A percentile compares a stretch with the other conserved stretches of the same genome.
Conservation (phyloP, 2,113 vertebrate species). For the Petrocephalus microphthalmus region DNA sequence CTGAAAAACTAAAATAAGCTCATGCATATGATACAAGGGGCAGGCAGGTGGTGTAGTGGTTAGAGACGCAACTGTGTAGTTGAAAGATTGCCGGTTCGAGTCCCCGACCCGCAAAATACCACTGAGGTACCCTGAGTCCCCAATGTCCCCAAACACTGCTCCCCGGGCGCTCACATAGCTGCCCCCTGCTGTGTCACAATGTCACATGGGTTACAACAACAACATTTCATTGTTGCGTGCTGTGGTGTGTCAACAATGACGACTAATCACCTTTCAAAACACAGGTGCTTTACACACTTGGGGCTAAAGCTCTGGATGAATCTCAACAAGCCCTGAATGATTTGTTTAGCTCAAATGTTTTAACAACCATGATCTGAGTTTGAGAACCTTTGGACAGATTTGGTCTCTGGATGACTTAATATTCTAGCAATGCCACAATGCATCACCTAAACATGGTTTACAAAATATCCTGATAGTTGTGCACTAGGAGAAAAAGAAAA, state of each 20-base stretch:
- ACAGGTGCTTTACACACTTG: neutral
- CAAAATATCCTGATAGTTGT: neutral
- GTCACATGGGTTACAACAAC: no score
- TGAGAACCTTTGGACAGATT: neutral
- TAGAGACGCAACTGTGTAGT: no score
- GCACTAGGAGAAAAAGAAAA: slow-evolving; percentile 24
- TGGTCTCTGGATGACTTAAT: neutral
- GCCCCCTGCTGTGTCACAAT: no score
- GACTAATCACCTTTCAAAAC: no score
- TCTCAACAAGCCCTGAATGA: neutral
- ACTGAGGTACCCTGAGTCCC: no score
- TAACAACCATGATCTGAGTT: neutral
- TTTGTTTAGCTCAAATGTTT: neutral
- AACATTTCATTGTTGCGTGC: no score
- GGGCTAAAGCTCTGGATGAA: neutral
- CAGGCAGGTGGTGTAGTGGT: no score
- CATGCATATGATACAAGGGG: slow-evolving; percentile 32
- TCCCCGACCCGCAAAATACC: no score
- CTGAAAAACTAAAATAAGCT: slow-evolving; percentile 37
- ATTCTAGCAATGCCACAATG: neutral
- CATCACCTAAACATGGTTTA: neutral
- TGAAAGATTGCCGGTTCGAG: no score
- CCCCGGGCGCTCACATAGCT: no score
- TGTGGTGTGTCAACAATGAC: no score
- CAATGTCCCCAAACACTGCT: no score